These are phyloP conservation scores for Metopia argyrocephala DNA, from an alignment of 2,888 invertebrate species.

Conservation along the genomic window DNA sequence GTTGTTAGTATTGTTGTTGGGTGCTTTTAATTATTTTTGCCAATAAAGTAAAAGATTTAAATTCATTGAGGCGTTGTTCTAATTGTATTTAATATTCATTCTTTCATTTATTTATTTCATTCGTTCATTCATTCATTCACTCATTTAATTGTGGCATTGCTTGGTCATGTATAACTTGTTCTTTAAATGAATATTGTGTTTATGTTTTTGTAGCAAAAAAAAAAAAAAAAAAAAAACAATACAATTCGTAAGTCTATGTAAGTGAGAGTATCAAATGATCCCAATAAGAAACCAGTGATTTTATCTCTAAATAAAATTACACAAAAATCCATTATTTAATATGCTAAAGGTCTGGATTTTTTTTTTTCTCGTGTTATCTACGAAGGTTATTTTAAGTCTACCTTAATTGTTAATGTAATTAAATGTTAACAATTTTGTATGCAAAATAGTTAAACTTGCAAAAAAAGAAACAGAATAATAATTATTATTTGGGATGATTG, in stretches of 20 bases:
- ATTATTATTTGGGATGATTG: too few relatives aligned
- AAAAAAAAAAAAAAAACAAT: neutral
- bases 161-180: constrained; percentile 47
- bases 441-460: too few relatives aligned
- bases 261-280: too few relatives aligned
- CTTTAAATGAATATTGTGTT: constrained; percentile 24
- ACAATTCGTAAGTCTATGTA: too few relatives aligned
- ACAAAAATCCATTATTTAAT: neutral
- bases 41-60: constrained; percentile 56
- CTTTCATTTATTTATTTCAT: constrained; percentile 5
- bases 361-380: neutral
- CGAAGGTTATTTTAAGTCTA: neutral
- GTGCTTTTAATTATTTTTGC: constrained; percentile 54
- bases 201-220: neutral
- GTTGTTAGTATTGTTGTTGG: constrained; percentile 4
- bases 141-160: constrained; percentile 36
- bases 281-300: too few relatives aligned
- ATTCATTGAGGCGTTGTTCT: constrained; percentile 57
- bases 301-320: too few relatives aligned
- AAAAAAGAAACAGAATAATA: too few relatives aligned
- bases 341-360: neutral
- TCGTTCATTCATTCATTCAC: constrained; percentile 2
- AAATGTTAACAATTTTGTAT: too few relatives aligned
- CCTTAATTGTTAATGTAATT: constrained; percentile 43
- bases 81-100: constrained; percentile 50